Evolutionary conservation across 2,797 vertebrate species (phyloP), one percentile per base, ranked within the genome.

Genomic region (Acropternis orthonyx): DNA sequence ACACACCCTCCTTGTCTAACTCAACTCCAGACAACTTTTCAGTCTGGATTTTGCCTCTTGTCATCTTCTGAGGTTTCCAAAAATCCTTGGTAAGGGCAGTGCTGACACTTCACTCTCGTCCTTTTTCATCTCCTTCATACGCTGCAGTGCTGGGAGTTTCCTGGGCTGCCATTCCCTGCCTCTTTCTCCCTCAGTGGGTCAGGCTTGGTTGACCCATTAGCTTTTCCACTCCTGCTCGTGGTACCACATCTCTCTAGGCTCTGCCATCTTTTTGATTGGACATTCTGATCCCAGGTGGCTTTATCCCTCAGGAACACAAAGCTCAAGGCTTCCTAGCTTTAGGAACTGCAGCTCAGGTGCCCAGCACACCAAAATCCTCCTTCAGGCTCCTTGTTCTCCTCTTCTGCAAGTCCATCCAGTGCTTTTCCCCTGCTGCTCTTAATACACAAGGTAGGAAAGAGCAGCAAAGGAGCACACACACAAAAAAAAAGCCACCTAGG

Each of bases 211-310:
- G n/a, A 78, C 8, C 3, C 7, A 32, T 6, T 28, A 28, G 16
- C n/a, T 30, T 75, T 61, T 79, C 41, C 5, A 37, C 30, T 71
- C 37, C 43, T 0, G 0, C 41, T 37, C 1, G 1, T 13, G 9
- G 7, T 26, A 9, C 12, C 56, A 91, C 23, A 32, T 43, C 32
- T 73, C 46, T 51, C 65, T n/a, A 0, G 3, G 32, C 6, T 37
- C 43, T 36, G 7, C 21, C 1, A 3, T 6, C 26, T n/a, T 74
- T 46, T 44, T 36, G 16, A 44, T 44, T 39, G 59, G 59, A 30
- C 10, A 81, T 32, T 26, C 63, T 56, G 15, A 26, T 51, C 30
- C 17, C 12, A 49, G 12, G 26, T 21, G 7, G 30, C n/a, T 18
- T 30, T 14, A 23, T 24, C 12, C 49, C 12, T 19, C n/a, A 32